Base-by-base conservation (phyloP, 1,140 invertebrate genomes). In the Cherax quadricarinatus region DNA sequence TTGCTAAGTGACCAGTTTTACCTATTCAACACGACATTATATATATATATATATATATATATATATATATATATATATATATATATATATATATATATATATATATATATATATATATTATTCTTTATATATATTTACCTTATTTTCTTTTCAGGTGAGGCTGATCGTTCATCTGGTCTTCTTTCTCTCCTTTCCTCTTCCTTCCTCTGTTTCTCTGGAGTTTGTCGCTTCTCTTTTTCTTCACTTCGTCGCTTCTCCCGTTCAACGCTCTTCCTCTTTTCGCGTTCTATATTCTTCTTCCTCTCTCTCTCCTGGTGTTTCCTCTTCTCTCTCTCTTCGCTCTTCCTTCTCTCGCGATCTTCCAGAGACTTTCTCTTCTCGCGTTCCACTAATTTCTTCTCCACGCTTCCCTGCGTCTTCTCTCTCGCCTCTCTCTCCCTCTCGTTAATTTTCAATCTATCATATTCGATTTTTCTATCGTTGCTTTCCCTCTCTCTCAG, bases 401-500 rank as follows among this genome's bases (percentile, higher is more conserved):
- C 60, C 70, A 30, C 4, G 16, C 62, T 41, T 70, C 60, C 24
- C 66, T 70, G 16, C 18, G 60, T n/a, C 83, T 85, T 70, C 6
- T 70, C 83, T 48, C 24, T 41, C 6, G n/a, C 21, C 14, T 10
- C 16, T 48, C 60, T 85, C 66, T 48, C 24, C 62, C 66, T 85
- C 60, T 83, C 81, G 16, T 48, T 60, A 16, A 85, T 70, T 30
- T 49, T 85, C 83, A 70, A 3, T 48, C 83, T 70, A 16, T 49
- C 60, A 70, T 66, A 70, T 5, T 85, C 83, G 0, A 66, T 0
- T 0, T 70, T 62, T 2, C 60, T 62, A 1, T 48, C 83, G 41
- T 62, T 84, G 9, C n/a, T n/a, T 53, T 84, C 82, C 53, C 48
- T 82, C 49, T 82, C 80, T 48, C 51, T 82, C 53, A 82, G 41